phyloP scores from a whole-genome alignment of 2,113 vertebrate genomes.

The Murina feae region DNA sequence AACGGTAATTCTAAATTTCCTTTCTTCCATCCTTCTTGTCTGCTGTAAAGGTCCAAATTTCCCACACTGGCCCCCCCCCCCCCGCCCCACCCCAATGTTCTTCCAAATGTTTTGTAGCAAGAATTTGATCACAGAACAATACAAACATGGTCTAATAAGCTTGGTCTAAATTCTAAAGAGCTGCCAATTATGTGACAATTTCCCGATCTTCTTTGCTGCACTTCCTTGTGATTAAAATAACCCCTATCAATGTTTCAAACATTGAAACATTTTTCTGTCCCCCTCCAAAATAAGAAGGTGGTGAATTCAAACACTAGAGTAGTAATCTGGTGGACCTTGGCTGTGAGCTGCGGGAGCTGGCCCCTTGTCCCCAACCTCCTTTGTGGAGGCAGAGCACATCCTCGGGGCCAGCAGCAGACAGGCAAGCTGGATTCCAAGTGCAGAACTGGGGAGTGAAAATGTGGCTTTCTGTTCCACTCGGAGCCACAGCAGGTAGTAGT shows the following conservation, averaged over 20 bases:
- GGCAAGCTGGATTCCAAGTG: neutral
- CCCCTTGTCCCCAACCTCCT: neutral
- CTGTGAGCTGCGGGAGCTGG: neutral
- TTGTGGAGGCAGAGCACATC: neutral
- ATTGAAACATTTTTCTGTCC: neutral
- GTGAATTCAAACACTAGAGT: neutral
- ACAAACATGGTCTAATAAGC: neutral
- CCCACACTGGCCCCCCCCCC: neutral
- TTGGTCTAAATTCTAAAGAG: neutral
- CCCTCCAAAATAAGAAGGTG: neutral
- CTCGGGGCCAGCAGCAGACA: neutral
- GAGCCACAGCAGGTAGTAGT: neutral
- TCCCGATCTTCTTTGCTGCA: neutral
- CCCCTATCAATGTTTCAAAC: slow-evolving; percentile 3
- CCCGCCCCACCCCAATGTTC: too few relatives aligned
- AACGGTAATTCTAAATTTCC: neutral
- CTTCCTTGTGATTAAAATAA: slow-evolving; percentile 28
- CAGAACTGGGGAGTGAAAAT: neutral
- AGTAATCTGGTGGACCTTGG: neutral
- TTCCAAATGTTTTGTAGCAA: neutral
- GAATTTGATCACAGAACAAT: neutral
- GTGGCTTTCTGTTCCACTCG: neutral
- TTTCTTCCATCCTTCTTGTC: neutral
- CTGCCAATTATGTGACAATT: neutral
- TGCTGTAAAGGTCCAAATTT: neutral